A percentile compares a stretch with the other conserved stretches of the same genome.
Conservation (phyloP, 92 coral and sea anemone species). For the Paramuricea clavata region DNA sequence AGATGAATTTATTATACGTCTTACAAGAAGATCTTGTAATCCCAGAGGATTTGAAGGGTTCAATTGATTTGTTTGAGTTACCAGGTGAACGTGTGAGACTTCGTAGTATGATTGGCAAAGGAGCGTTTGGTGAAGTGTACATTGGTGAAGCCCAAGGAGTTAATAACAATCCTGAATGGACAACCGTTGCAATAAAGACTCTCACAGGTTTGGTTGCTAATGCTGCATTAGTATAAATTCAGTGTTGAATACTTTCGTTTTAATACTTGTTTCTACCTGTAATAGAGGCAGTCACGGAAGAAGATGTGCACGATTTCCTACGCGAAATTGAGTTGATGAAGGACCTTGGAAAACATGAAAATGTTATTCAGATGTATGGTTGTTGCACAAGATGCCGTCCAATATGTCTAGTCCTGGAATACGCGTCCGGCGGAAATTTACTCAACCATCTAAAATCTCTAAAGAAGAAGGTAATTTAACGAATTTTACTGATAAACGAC, state of each 20-base stretch:
- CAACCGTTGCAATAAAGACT: slow-evolving; percentile 86
- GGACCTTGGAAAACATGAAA: slow-evolving; percentile 11
- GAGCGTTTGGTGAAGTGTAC: slow-evolving; percentile 94
- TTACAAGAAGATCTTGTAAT: slow-evolving; percentile 28
- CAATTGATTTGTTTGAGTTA: slow-evolving; percentile 70
- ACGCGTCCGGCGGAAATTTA: slow-evolving; percentile 10
- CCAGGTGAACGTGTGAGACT: slow-evolving; percentile 85
- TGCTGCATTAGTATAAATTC: no score
- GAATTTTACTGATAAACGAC: no score
- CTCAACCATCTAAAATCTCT: slow-evolving; percentile 9
- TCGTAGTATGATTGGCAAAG: slow-evolving; percentile 84
- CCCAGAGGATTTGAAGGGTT: neutral
- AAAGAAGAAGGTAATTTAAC: neutral
- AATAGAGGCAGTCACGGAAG: neutral
- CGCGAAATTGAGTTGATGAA: slow-evolving; percentile 19
- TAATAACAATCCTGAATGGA: slow-evolving; percentile 66
- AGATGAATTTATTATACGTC: slow-evolving; percentile 26
- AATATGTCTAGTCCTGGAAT: slow-evolving; percentile 16
- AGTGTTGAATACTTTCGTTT: no score
- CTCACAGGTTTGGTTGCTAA: slow-evolving; percentile 72
- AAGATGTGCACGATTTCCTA: slow-evolving; percentile 6
- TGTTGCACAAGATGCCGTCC: slow-evolving; percentile 30
- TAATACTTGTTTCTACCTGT: neutral
- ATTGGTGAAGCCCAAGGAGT: slow-evolving; percentile 92
- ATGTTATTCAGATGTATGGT: slow-evolving; percentile 35